A percentile compares a stretch with the other conserved stretches of the same genome.
phyloP scores from a whole-genome alignment of 2,113 vertebrate species.

The Isurus oxyrinchus region DNA sequence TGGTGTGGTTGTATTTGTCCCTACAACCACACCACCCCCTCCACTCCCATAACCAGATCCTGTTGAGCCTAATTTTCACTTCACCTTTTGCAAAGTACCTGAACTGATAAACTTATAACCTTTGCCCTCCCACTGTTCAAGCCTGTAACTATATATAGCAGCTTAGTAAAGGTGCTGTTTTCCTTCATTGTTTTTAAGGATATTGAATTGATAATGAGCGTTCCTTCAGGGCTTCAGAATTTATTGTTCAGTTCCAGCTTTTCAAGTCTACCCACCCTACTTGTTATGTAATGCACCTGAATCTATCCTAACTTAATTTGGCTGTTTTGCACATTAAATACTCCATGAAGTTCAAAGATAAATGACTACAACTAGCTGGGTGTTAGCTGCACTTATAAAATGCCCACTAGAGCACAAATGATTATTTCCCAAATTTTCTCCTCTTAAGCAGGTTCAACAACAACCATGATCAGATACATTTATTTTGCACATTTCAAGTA shows the following conservation, averaged over 20 bases:
- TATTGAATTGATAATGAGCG: not conserved
- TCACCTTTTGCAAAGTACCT: not conserved
- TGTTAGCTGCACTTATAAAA: not conserved
- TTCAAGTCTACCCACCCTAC: constrained; percentile 17
- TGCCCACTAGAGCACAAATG: not conserved
- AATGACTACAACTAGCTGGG: not conserved
- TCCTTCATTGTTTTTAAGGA: not conserved
- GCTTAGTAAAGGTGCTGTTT: not conserved
- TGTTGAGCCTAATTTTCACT: not conserved
- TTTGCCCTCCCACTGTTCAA: not conserved
- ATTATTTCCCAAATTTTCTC: not conserved
- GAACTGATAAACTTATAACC: not conserved
- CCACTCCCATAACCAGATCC: not conserved
- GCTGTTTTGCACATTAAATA: not conserved
- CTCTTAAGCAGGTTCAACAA: not conserved
- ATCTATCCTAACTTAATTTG: not conserved
- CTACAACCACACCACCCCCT: no score
- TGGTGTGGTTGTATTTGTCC: no score
- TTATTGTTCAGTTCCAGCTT: constrained; percentile 13
- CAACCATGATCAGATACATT: not conserved
- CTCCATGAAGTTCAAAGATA: no score
- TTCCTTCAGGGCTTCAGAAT: constrained; percentile 1
- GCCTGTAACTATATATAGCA: not conserved
- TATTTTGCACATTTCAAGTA: not conserved
- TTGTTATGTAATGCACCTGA: not conserved